Conservation (phyloP, 2,888 invertebrate species). For the Trissolcus japonicus region DNA sequence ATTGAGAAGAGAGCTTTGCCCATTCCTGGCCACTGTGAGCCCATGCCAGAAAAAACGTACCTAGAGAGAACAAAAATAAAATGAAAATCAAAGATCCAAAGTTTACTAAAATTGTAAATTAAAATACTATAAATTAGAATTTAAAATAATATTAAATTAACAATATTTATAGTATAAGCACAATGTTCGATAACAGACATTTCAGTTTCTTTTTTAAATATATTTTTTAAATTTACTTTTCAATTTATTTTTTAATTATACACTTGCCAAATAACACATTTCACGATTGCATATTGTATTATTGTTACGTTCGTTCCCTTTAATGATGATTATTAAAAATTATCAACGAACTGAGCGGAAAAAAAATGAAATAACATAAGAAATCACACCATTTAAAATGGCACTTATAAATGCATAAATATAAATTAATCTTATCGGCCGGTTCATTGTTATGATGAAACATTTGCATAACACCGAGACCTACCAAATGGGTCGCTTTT, state of each 20-base stretch:
- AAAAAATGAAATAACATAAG: background rate
- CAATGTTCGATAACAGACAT: background rate
- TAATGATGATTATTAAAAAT: background rate
- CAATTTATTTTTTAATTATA: constrained; percentile 2
- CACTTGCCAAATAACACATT: background rate
- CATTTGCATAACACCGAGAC: background rate
- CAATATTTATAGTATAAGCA: too few relatives aligned
- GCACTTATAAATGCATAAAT: too few relatives aligned
- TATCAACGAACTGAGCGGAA: background rate
- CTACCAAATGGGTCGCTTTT: constrained; percentile 88
- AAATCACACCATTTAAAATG: too few relatives aligned
- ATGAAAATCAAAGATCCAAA: background rate
- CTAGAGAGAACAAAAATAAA: constrained; percentile 17
- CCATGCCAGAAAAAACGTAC: constrained; percentile 98
- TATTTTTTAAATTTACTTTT: too few relatives aligned
- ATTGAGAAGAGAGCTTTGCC: constrained; percentile 89
- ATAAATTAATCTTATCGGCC: too few relatives aligned
- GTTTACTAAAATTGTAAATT: too few relatives aligned
- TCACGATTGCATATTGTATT: background rate
- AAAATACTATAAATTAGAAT: too few relatives aligned
- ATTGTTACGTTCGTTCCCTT: background rate
- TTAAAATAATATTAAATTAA: too few relatives aligned
- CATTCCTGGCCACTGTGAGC: constrained; percentile 98
- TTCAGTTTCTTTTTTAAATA: too few relatives aligned
- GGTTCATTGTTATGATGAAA: too few relatives aligned